These are phyloP conservation scores for Anolis sagrei DNA, from an alignment of 2,113 vertebrate genomes.

Conservation along the genomic window DNA sequence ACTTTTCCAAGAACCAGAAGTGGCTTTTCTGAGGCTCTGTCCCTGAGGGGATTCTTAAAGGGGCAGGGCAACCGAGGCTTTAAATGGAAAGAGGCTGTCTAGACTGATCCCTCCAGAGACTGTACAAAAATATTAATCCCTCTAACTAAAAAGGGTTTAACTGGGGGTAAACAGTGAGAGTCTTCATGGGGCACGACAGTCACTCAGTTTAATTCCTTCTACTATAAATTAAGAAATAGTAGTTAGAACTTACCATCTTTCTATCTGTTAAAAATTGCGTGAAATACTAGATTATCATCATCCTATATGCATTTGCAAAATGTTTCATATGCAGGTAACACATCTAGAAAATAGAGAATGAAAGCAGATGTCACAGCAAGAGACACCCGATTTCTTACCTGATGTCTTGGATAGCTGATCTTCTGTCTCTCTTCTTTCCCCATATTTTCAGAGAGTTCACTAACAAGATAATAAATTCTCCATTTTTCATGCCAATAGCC, in stretches of 20 bases:
- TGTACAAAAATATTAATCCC: too few species aligned
- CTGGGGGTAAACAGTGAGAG: too few species aligned
- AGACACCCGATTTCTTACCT: constrained; percentile 67
- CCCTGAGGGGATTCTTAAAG: too few species aligned
- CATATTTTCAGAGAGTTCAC: constrained; percentile 94
- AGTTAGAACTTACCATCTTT: neutral
- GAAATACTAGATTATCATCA: neutral
- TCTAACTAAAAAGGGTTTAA: too few species aligned
- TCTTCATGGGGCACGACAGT: too few species aligned
- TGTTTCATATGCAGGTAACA: neutral
- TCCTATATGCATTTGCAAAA: neutral
- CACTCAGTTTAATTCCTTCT: neutral
- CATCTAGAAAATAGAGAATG: neutral
- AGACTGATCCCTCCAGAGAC: too few species aligned
- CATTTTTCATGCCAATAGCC: constrained; percentile 95
- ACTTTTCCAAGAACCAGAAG: too few species aligned
- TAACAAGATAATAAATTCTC: constrained; percentile 92
- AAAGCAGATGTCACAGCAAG: neutral
- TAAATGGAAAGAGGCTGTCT: too few species aligned
- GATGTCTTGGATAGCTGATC: constrained; percentile 90
- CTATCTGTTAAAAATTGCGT: neutral
- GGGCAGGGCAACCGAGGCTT: too few species aligned
- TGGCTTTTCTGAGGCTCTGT: too few species aligned
- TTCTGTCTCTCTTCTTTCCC: constrained; percentile 96
- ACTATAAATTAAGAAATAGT: neutral